Evolutionary conservation across 2,888 invertebrate species (phyloP).

Genomic region (Sphinx pinastri): DNA sequence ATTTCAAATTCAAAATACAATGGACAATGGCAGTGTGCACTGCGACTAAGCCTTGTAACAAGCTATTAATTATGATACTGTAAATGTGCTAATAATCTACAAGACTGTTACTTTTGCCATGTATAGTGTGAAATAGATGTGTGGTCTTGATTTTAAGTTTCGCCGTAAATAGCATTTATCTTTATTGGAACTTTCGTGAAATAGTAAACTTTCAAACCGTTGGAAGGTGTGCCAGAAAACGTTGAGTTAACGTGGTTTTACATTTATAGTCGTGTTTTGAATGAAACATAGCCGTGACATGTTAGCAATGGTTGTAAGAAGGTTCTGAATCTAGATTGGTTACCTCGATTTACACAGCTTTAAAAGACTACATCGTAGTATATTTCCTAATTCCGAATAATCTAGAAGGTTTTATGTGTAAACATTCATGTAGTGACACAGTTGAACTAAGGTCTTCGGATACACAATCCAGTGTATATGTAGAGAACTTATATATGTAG

Average conservation of each 20-base stretch:
- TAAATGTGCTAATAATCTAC: constrained; percentile 27
- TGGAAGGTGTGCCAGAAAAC: constrained; percentile 2
- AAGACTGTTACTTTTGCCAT: constrained; percentile 34
- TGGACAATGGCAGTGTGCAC: neutral
- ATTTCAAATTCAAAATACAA: neutral
- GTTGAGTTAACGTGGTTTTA: constrained; percentile 1
- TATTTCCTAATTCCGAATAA: no score
- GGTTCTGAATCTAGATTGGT: neutral
- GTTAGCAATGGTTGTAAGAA: neutral
- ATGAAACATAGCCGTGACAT: constrained; percentile 1
- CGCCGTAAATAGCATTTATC: constrained; percentile 37
- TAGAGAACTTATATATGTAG: no score
- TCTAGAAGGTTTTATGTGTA: no score
- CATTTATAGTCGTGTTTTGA: constrained; percentile 1
- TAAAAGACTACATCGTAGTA: neutral
- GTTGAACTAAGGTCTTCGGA: no score
- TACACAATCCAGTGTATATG: no score
- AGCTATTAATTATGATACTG: neutral
- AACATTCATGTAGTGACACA: no score
- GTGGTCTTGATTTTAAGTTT: constrained; percentile 35
- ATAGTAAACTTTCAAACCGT: constrained; percentile 32
- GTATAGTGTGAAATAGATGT: constrained; percentile 36
- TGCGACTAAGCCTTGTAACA: neutral
- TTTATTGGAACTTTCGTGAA: constrained; percentile 27
- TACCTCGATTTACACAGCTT: neutral